These are phyloP conservation scores for Oophaga sylvatica DNA, from an alignment of 2,797 vertebrate genomes.

Conservation along the genomic window DNA sequence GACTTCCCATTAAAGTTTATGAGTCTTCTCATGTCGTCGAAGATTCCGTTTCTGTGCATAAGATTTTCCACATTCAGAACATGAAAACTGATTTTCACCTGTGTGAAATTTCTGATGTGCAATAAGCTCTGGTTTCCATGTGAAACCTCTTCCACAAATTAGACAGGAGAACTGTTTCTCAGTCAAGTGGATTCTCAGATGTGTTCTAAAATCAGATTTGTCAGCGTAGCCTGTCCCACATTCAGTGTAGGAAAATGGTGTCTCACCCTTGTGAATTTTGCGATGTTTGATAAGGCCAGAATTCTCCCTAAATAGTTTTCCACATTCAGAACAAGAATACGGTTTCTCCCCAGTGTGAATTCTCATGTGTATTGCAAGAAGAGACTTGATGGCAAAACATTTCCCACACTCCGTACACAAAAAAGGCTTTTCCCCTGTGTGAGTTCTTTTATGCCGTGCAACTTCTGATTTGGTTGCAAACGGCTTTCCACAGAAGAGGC, in stretches of 20 bases:
- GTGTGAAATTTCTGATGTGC: too few species aligned
- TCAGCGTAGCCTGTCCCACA: neutral
- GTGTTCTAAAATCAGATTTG: neutral
- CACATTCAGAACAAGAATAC: neutral
- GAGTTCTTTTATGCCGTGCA: neutral
- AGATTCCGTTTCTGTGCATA: neutral
- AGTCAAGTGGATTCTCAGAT: constrained; percentile 1
- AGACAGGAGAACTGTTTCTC: neutral
- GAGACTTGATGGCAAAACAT: neutral
- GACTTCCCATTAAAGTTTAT: neutral
- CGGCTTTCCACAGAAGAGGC: neutral
- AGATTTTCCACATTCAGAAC: too few species aligned
- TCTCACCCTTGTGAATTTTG: constrained; percentile 65
- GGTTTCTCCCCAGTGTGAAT: too few species aligned
- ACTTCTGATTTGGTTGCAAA: constrained; percentile 1
- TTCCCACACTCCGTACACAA: neutral
- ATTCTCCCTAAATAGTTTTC: constrained; percentile 20
- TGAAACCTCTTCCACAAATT: constrained; percentile 14
- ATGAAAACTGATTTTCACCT: too few species aligned
- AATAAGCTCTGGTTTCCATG: neutral
- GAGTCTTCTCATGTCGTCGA: neutral
- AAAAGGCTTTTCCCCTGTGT: neutral
- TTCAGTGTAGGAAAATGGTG: constrained; percentile 33
- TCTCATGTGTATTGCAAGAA: neutral
- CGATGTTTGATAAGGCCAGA: constrained; percentile 15